Evolutionary conservation across 1,140 invertebrate species (phyloP).

Genomic region (Spodoptera litura): DNA sequence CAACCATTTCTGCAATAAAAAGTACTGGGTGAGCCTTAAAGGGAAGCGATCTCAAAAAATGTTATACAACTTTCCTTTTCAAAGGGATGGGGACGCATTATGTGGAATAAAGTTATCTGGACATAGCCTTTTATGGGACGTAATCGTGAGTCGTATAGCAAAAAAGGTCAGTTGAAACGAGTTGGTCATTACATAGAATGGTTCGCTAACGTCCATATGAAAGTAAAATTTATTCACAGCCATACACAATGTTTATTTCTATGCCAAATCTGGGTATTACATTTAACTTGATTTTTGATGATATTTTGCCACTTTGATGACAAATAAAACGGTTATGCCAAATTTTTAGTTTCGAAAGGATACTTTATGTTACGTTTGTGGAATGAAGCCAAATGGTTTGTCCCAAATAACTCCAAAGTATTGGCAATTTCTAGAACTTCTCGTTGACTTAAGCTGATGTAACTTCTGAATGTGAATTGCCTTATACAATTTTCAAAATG

Average conservation of each 20-base stretch:
- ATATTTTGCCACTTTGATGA: not conserved
- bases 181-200: conserved; percentile 70
- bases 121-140: conserved; percentile 74
- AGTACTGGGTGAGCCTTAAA: conserved; percentile 68
- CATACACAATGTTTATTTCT: conserved; percentile 46
- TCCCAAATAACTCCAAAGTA: not conserved
- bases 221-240: conserved; percentile 70
- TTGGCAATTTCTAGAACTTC: conserved; percentile 12
- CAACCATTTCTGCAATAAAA: conserved; percentile 74
- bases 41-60: conserved; percentile 74
- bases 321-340: not conserved
- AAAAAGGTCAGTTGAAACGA: conserved; percentile 72
- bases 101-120: conserved; percentile 81
- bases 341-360: not conserved
- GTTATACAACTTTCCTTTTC: conserved; percentile 80
- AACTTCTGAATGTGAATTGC: too few relatives aligned
- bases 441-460: not conserved
- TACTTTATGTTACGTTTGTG: conserved; percentile 23
- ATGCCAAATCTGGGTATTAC: conserved; percentile 25
- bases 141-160: conserved; percentile 66
- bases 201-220: conserved; percentile 65
- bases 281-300: conserved; percentile 6
- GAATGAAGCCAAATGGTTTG: conserved; percentile 24
- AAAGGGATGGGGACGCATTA: conserved; percentile 76
- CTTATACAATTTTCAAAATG: too few relatives aligned